phyloP scores from a whole-genome alignment of 2,888 invertebrate genomes.

The Limnephilus lunatus region DNA sequence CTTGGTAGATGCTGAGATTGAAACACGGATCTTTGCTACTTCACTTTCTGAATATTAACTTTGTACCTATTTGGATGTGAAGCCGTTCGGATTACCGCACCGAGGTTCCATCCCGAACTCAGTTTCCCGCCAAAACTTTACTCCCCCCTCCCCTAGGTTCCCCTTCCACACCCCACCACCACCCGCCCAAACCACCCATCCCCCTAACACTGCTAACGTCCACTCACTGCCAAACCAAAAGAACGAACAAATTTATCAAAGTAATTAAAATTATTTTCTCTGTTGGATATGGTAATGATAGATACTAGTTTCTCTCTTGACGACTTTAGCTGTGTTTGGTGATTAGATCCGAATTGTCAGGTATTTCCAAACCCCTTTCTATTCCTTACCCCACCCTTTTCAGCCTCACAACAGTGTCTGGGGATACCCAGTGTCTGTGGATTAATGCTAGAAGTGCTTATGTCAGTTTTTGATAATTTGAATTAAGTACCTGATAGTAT shows the following conservation, averaged over 20 bases:
- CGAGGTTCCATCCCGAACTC: conserved; percentile 43
- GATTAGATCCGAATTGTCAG: no score
- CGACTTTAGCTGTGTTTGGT: no score
- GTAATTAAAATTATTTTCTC: conserved; percentile 65
- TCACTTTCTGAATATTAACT: background rate
- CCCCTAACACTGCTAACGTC: conserved; percentile 33
- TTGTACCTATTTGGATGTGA: conserved; percentile 3
- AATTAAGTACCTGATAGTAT: no score
- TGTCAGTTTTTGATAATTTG: no score
- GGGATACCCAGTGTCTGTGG: no score
- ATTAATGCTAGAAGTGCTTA: no score
- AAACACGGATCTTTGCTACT: background rate
- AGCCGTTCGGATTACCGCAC: conserved; percentile 39
- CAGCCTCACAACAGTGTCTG: no score
- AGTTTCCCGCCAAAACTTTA: conserved; percentile 40
- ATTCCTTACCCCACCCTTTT: no score
- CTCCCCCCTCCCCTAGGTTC: background rate
- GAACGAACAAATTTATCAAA: conserved; percentile 63
- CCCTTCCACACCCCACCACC: background rate
- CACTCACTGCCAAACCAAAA: conserved; percentile 54
- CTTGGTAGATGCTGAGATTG: background rate
- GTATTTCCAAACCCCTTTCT: no score
- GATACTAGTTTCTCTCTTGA: background rate
- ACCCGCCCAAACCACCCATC: background rate
- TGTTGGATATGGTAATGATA: background rate